Conservation (phyloP, 2,113 vertebrate species). For the Mesoclemmys tuberculata region DNA sequence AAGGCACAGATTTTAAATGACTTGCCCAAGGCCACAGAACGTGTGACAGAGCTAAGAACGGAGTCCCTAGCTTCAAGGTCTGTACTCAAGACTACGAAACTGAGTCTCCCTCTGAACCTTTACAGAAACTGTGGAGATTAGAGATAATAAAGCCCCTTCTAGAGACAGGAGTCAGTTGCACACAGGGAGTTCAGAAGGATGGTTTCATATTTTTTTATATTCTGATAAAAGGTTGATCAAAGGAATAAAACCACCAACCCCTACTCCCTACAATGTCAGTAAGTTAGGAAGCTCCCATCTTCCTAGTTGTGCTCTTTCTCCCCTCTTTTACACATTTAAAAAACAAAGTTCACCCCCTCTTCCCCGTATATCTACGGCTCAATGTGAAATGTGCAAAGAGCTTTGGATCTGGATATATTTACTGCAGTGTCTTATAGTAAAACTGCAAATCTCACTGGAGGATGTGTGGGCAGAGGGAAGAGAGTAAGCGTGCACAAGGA, state of each 20-base stretch:
- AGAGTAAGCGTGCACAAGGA: not conserved
- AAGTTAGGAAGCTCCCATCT: not conserved
- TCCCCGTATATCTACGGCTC: not conserved
- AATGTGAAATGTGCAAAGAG: not conserved
- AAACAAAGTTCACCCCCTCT: not conserved
- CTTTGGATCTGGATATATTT: not conserved
- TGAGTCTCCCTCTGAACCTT: not conserved
- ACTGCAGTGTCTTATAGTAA: not conserved
- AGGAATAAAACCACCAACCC: not conserved
- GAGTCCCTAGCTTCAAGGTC: not conserved
- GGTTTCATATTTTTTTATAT: not conserved
- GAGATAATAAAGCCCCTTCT: not conserved
- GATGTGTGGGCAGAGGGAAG: not conserved
- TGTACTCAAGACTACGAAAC: too few relatives aligned
- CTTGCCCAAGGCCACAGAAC: not conserved
- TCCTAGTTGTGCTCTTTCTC: not conserved
- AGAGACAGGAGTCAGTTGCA: not conserved
- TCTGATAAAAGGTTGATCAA: not conserved
- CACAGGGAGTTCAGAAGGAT: not conserved
- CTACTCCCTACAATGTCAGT: not conserved
- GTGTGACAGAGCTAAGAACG: not conserved
- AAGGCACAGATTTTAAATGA: not conserved
- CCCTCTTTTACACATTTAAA: not conserved
- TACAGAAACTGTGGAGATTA: not conserved
- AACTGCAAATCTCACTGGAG: not conserved